Evolutionary conservation across 2,888 invertebrate genomes (phyloP), one percentile per base, ranked within the genome.

Genomic region (Pseudoips prasinana): DNA sequence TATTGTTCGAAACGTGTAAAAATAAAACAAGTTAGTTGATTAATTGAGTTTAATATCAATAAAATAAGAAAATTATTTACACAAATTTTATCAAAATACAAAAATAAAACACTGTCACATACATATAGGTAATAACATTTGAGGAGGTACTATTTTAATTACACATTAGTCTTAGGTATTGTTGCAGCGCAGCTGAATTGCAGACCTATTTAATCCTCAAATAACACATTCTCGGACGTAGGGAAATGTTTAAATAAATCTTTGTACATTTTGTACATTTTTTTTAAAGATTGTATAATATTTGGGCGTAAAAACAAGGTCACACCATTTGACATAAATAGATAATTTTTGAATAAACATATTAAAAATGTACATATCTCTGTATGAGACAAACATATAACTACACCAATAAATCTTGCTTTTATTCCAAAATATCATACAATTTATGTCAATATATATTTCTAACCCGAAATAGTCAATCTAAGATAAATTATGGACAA

Each of bases 61-160:
- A 86, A 87, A 86, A 87, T 87, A 85, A 87, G 85, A 87, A 84
- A 87, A 86, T 77, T 86, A 87, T 87, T 86, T 87, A 87, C 87
- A 87, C 85, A 78, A 83, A 84, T 75, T 85, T 86, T 87, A 87
- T 87, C 85, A 87, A 87, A 87, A 87, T 87, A 87, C 87, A 87
- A 87, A 87, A 87, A 86, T 87, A 87, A 87, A 86, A 86, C 86
- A 87, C 83, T 83, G 87, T 83, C 84, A 87, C 87, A 75, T 85
- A 84, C 80, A 83, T 73, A 73, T 50, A 60, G 65, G 74, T 76
- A 70, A 71, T 75, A 77, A 84, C 73, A 57, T 64, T 57, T 69
- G 68, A 66, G 71, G 73, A 76, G 69, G 63, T 74, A 66, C 66
- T 66, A 65, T 62, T 59, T 64, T 63, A 59, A 61, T 61, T 72